Base-by-base conservation (phyloP, 2,113 vertebrate genomes). In the Oreotrochilus melanogaster region DNA sequence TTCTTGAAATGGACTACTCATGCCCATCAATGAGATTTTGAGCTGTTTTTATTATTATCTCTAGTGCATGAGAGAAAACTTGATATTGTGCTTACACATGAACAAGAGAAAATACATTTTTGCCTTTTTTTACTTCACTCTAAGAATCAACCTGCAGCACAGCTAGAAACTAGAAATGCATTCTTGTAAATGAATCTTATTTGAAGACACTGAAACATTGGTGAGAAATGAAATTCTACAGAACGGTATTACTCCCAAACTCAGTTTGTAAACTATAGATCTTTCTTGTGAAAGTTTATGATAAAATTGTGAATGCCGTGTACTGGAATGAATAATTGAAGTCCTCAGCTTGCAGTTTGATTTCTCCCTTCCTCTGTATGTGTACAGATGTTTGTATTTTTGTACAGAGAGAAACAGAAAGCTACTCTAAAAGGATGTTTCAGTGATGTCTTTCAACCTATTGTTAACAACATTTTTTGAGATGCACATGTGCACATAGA, bases 1-100 rank as follows among this genome's bases (percentile, higher is more conserved):
- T 92, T 88, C 85, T 88, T 86, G 87, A 92, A 94, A 88, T 79
- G 82, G 69, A 90, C 88, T 80, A 42, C 58, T n/a, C 35, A 21
- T 83, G 78, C 28, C 60, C 79, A 78, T 83, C 12, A 1, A 88
- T 47, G 69, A 90, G 78, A 88, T 93, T 93, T 71, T 73, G 51
- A 91, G n/a, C 67, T 83, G 27, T 48, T 95, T 39, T 95, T 39
- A 37, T 60, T 35, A 74, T 96, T 94, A 82, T 80, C 58, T 86
- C 33, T 78, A 70, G 39, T 43, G 39, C 48, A 71, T 39, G 60
- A 94, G n/a, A 86, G 79, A 93, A 94, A 92, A 92, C 69, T 51
- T 95, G 88, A 90, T 92, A 84, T 95, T 89, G 64, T 64, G 71
- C 39, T 66, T 94, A 83, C 11, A 64, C 39, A 30, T 74, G 64